phyloP scores from a whole-genome alignment of 2,888 invertebrate species.

The Drosophila leonis region DNA sequence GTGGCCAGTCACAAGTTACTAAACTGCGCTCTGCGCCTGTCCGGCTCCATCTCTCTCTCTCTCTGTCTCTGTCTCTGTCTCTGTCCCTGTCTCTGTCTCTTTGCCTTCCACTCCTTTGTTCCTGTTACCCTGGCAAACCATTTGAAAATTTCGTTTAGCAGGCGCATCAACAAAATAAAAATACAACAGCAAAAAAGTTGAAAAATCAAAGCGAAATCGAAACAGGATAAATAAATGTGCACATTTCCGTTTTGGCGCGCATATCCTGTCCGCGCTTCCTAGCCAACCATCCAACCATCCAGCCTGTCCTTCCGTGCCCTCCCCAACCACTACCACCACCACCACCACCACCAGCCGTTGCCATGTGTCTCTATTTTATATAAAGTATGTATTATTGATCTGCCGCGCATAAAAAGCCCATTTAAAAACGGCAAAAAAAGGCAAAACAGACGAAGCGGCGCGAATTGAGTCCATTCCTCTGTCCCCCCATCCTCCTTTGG shows the following conservation, averaged over 20 bases:
- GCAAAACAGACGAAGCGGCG: constrained; percentile 58
- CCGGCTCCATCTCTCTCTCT: constrained; percentile 4
- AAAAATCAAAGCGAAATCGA: constrained; percentile 81
- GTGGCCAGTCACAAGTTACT: constrained; percentile 63
- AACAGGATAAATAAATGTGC: constrained; percentile 82
- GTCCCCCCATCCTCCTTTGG: neutral
- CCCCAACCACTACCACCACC: neutral
- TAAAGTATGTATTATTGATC: constrained; percentile 79
- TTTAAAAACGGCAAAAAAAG: constrained; percentile 69
- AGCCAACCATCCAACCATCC: constrained; percentile 25
- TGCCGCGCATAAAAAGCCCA: constrained; percentile 82
- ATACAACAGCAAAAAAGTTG: constrained; percentile 37
- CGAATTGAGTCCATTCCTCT: constrained; percentile 48
- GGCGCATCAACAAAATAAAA: constrained; percentile 27
- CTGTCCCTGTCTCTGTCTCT: neutral
- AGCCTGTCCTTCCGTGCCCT: neutral
- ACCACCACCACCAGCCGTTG: neutral
- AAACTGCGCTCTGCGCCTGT: constrained; percentile 52
- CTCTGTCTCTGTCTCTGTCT: neutral
- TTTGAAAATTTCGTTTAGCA: constrained; percentile 81
- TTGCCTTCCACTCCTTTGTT: constrained; percentile 10
- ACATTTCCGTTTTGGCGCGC: constrained; percentile 78
- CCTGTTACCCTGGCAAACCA: constrained; percentile 67
- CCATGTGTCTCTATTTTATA: constrained; percentile 58
- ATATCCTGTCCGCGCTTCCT: constrained; percentile 79